Base-by-base conservation (phyloP, 2,113 vertebrate genomes). In the Myiozetetes cayanensis region DNA sequence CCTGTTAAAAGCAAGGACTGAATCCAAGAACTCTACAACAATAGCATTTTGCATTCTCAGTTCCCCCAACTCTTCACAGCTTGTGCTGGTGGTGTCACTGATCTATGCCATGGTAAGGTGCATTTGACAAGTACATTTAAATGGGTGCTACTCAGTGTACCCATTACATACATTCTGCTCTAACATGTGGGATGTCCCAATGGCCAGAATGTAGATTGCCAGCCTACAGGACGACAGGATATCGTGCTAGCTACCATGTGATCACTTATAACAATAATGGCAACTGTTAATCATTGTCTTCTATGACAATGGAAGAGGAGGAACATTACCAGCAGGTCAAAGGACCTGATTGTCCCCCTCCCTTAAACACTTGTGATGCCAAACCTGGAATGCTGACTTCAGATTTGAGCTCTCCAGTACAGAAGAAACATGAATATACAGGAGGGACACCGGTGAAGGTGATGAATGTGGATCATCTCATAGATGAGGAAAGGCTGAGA, bases 91-190 rank as follows among this genome's bases (percentile, higher is more conserved):
- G 39, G 8, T 73, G 11, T 47, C 37, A 23, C 55, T 80, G 9
- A 0, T 2, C 23, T 37, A 4, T 30, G 50, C 39, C n/a, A 24
- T 4, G 2, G 1, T n/a, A 30, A 16, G 20, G 7, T 81, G 28
- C 53, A 59, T 79, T 78, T 68, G 16, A 65, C 33, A 58, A 62
- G 19, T 9, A 30, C 6, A 27, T 68, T 53, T 55, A 82, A 68
- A 39, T 0, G 0, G 44, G 49, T 5, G 5, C 28, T 70, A 24
- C 24, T 70, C 50, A 44, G 5, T 0, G 3, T 22, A n/a, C 22
- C 25, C 7, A 5, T 72, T 39, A 15, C 5, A 35, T 9, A 8
- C 8, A 31, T 41, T 49, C 33, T 85, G 2, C 44, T 65, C n/a
- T 30, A 22, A 18, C 7, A 27, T 14, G 9, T 12, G 28, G 33